phyloP scores from a whole-genome alignment of 2,113 vertebrate genomes.

The Synodontis membranacea region DNA sequence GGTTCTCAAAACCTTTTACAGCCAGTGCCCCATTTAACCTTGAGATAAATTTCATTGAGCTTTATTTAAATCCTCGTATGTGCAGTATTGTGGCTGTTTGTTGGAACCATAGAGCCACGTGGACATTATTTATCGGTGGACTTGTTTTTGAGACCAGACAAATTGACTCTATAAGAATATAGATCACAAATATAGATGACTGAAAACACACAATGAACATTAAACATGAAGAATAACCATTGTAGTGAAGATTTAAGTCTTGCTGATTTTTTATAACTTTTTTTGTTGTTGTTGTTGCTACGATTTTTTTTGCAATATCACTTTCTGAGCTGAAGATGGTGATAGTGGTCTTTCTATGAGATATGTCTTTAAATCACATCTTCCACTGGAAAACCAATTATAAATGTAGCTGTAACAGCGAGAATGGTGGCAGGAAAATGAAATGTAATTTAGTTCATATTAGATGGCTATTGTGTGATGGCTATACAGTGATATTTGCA shows the following conservation, averaged over 20 bases:
- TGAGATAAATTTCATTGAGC: not conserved
- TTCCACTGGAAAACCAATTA: not conserved
- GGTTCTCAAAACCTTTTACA: not conserved
- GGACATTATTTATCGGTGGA: not conserved
- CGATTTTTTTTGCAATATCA: slow-evolving; percentile 13
- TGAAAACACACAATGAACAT: not conserved
- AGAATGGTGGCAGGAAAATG: not conserved
- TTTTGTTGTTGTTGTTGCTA: too few relatives aligned
- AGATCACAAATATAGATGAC: too few relatives aligned
- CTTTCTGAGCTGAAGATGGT: slow-evolving; percentile 30
- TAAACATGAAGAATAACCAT: not conserved
- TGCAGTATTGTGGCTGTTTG: not conserved
- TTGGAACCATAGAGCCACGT: not conserved
- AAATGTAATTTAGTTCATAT: not conserved
- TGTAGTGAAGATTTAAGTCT: not conserved
- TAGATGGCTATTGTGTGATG: not conserved
- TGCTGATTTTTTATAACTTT: not conserved
- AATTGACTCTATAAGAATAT: not conserved
- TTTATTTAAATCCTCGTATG: not conserved
- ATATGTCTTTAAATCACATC: not conserved
- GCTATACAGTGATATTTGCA: not conserved
- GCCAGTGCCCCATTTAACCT: not conserved
- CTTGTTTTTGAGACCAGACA: not conserved
- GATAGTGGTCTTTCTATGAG: slow-evolving; percentile 8
- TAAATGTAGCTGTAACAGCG: not conserved